Evolutionary conservation across 2,888 invertebrate species (phyloP).

Genomic region (Mactromeris polynyma): DNA sequence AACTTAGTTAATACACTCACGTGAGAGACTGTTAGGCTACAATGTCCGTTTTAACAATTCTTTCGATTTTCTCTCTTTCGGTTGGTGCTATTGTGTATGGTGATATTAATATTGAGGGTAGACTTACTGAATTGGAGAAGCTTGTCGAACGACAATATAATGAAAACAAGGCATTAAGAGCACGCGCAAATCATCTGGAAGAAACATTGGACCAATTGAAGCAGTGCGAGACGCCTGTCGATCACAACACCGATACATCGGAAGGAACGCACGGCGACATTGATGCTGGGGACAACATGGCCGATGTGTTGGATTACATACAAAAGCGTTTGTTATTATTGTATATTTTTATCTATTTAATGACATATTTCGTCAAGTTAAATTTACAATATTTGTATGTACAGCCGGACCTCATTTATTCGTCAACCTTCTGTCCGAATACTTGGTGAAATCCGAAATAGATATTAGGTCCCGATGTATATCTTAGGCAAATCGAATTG

Average conservation of each 20-base stretch:
- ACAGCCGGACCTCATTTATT: no score
- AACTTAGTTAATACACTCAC: neutral
- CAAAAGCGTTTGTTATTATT: neutral
- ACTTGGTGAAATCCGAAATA: no score
- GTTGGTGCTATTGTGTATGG: neutral
- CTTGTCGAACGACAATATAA: neutral
- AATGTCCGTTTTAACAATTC: neutral
- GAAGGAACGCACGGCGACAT: neutral
- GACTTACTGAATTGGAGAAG: neutral
- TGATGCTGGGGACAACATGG: neutral
- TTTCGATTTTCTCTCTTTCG: neutral
- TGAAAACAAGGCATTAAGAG: neutral
- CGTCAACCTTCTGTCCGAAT: no score
- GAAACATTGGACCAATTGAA: neutral
- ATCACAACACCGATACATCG: no score
- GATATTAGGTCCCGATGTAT: no score
- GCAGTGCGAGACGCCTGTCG: neutral
- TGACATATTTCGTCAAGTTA: neutral
- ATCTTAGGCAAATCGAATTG: no score
- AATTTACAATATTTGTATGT: no score
- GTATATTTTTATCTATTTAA: neutral
- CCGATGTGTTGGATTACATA: neutral
- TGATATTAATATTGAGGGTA: neutral
- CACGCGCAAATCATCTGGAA: neutral
- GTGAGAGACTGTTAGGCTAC: neutral